phyloP scores from a whole-genome alignment of 2,888 invertebrate species.

The Imbricaverruca yamaguchii region DNA sequence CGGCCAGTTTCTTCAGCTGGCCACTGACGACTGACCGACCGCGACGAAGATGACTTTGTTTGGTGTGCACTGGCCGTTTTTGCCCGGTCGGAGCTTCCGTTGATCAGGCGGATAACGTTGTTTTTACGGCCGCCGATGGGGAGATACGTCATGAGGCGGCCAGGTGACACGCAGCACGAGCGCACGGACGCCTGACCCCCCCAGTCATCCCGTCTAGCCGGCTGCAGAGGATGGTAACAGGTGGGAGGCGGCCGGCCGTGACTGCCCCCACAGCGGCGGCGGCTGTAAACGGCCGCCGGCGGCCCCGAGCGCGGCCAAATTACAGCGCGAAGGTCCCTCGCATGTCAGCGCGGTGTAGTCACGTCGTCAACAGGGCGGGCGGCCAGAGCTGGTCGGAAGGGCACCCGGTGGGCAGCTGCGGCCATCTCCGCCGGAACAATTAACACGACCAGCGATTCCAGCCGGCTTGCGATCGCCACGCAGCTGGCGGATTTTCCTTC shows the following conservation, averaged over 20 bases:
- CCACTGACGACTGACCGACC: neutral
- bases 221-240: neutral
- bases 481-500: too few relatives aligned
- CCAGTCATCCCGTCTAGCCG: neutral
- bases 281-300: neutral
- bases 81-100: neutral
- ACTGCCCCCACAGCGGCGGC: neutral
- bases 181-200: neutral
- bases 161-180: conserved; percentile 1
- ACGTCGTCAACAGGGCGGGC: neutral
- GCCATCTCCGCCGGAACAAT: too few relatives aligned
- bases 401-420: too few relatives aligned
- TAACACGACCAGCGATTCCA: too few relatives aligned
- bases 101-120: neutral
- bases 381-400: too few relatives aligned
- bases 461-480: too few relatives aligned
- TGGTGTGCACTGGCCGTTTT: neutral
- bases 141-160: neutral
- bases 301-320: neutral
- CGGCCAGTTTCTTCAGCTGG: too few relatives aligned
- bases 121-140: conserved; percentile 6
- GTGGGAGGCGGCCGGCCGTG: conserved; percentile 9
- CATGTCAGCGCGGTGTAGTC: neutral
- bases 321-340: neutral
- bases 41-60: neutral